phyloP scores from a whole-genome alignment of 2,888 invertebrate species.

The Acrobasis suavella region DNA sequence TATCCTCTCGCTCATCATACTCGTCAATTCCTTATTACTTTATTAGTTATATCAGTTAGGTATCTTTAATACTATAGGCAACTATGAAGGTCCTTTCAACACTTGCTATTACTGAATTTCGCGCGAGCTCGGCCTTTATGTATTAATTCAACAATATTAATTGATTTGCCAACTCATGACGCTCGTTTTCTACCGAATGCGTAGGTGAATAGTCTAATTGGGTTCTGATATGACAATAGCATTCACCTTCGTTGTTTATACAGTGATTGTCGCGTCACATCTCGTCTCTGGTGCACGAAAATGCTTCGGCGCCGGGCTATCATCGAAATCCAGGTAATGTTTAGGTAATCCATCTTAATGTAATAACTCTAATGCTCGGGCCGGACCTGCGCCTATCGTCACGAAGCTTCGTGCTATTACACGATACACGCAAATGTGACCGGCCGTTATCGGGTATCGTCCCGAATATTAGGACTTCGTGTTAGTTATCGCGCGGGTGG shows the following conservation, averaged over 20 bases:
- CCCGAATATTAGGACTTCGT: too few relatives aligned
- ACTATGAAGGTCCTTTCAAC: too few relatives aligned
- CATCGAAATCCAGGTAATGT: conserved; percentile 1
- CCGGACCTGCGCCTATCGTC: too few relatives aligned
- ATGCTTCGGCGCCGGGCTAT: conserved; percentile 3
- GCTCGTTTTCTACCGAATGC: conserved; percentile 9
- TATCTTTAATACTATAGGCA: too few relatives aligned
- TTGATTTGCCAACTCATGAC: conserved; percentile 17
- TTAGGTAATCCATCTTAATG: not conserved
- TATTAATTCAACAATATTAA: not conserved
- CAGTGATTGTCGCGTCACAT: not conserved
- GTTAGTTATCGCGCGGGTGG: too few relatives aligned
- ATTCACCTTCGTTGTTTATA: conserved; percentile 3
- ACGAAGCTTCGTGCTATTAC: too few relatives aligned
- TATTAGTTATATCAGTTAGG: too few relatives aligned
- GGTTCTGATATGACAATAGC: conserved; percentile 18
- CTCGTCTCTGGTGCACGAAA: not conserved
- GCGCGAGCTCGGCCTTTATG: not conserved
- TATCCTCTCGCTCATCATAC: too few relatives aligned
- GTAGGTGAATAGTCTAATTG: conserved; percentile 16
- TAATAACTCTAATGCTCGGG: too few relatives aligned
- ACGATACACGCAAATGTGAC: too few relatives aligned
- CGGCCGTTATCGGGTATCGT: too few relatives aligned
- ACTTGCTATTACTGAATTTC: not conserved
- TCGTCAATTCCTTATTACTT: too few relatives aligned